Percentiles rank a stretch among this genome's conserved stretches.
These are phyloP conservation scores for Prochilodus magdalenae DNA, from an alignment of 2,113 vertebrate genomes.

Conservation along the genomic window DNA sequence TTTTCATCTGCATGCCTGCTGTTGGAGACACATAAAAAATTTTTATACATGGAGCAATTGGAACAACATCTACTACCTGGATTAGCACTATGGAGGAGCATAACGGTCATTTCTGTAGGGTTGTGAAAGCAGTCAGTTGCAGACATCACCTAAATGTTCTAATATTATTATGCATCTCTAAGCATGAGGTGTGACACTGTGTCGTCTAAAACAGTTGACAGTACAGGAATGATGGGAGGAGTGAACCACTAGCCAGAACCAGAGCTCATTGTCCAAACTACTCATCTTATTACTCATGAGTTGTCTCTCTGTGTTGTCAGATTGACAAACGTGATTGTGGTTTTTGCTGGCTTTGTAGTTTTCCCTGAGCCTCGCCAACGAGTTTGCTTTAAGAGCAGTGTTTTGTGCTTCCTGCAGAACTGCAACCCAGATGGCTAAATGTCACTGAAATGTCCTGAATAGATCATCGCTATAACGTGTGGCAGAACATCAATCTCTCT, in stretches of 20 bases:
- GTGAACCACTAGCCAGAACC: neutral
- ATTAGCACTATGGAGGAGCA: too few species aligned
- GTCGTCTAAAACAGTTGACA: neutral
- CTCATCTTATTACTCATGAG: neutral
- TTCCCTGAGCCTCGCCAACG: neutral
- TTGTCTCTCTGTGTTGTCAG: neutral
- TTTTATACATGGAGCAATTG: too few species aligned
- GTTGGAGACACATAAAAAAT: too few species aligned
- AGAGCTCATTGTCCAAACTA: neutral
- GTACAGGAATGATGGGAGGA: neutral
- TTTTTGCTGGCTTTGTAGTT: neutral
- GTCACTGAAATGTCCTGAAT: slow-evolving; percentile 66
- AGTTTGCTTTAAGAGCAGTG: slow-evolving; percentile 26
- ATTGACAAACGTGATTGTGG: slow-evolving; percentile 13
- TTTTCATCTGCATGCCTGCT: too few species aligned
- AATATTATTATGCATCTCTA: too few species aligned
- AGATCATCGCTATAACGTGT: slow-evolving; percentile 59
- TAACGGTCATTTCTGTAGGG: too few species aligned
- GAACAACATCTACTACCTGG: too few species aligned
- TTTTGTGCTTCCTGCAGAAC: slow-evolving; percentile 28
- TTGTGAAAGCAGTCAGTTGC: too few species aligned
- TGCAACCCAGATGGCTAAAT: slow-evolving; percentile 70
- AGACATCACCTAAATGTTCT: too few species aligned
- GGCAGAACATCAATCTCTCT: slow-evolving; percentile 66
- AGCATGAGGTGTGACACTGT: too few species aligned